phyloP scores from a whole-genome alignment of 2,113 vertebrate genomes.

The Bufo bufo region DNA sequence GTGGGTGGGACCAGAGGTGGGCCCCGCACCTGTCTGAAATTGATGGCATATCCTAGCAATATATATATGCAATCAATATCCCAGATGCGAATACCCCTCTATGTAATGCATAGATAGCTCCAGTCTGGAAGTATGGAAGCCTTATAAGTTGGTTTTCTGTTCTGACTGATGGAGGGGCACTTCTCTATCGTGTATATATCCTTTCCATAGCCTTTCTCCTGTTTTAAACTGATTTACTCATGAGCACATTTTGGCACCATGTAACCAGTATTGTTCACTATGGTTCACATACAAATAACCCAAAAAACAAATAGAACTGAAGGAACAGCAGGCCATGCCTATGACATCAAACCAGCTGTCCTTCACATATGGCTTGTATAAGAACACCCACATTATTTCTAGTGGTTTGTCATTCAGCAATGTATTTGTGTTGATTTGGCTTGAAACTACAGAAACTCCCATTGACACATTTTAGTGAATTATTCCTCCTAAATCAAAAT shows the following conservation, averaged over 20 bases:
- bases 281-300: background rate
- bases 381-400: conserved; percentile 8
- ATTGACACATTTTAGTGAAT: conserved; percentile 51
- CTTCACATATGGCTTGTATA: conserved; percentile 31
- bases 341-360: background rate
- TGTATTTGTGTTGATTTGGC: conserved; percentile 26
- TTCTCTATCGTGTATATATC: too few relatives aligned
- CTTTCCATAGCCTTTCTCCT: too few relatives aligned
- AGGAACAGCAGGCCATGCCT: background rate
- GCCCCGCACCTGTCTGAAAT: too few relatives aligned
- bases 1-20: too few relatives aligned
- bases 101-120: too few relatives aligned
- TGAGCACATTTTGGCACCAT: background rate
- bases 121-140: too few relatives aligned
- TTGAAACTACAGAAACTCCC: conserved; percentile 21
- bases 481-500: conserved; percentile 22
- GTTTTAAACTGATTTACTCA: too few relatives aligned
- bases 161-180: too few relatives aligned
- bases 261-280: background rate
- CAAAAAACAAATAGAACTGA: background rate
- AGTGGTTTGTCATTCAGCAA: conserved; percentile 8
- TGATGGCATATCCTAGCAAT: too few relatives aligned
- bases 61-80: too few relatives aligned
- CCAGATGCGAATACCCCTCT: too few relatives aligned
- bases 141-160: too few relatives aligned